phyloP scores from a whole-genome alignment of 2,888 invertebrate species.

The Drosophila tripunctata region DNA sequence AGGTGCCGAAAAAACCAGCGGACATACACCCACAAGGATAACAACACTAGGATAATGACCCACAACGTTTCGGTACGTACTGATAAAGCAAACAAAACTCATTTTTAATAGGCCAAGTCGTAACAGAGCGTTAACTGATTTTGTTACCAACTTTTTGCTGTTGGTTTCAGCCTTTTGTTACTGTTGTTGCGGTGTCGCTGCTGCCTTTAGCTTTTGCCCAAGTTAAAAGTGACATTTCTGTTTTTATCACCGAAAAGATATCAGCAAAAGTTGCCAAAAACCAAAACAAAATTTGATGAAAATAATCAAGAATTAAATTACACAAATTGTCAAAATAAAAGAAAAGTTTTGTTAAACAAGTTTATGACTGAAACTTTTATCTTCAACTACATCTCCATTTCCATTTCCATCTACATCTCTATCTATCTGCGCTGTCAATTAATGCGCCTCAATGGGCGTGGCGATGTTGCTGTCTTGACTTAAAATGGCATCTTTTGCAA shows the following conservation, averaged over 20 bases:
- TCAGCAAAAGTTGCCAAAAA: conserved; percentile 44
- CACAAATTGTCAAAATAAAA: conserved; percentile 22
- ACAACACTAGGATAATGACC: conserved; percentile 78
- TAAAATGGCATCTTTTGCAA: conserved; percentile 27
- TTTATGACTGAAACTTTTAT: conserved; percentile 33
- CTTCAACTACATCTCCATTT: not conserved
- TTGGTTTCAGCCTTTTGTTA: not conserved
- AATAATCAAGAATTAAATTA: conserved; percentile 26
- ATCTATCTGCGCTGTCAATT: conserved; percentile 25
- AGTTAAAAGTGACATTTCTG: conserved; percentile 56
- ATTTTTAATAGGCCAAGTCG: conserved; percentile 43
- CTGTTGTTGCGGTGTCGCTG: too few relatives aligned
- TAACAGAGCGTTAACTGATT: conserved; percentile 49
- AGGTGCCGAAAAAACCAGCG: conserved; percentile 66
- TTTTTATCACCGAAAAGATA: conserved; percentile 47
- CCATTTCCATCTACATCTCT: not conserved
- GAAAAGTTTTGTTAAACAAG: conserved; percentile 12
- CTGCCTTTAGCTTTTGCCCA: conserved; percentile 56
- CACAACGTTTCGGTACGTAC: conserved; percentile 55
- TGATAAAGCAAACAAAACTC: conserved; percentile 40
- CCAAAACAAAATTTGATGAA: conserved; percentile 10
- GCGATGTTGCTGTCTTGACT: conserved; percentile 36
- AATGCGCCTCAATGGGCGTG: conserved; percentile 44
- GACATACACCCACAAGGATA: conserved; percentile 65
- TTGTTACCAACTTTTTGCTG: conserved; percentile 41